phyloP scores from a whole-genome alignment of 2,888 invertebrate genomes.

The Hipparchia semele region DNA sequence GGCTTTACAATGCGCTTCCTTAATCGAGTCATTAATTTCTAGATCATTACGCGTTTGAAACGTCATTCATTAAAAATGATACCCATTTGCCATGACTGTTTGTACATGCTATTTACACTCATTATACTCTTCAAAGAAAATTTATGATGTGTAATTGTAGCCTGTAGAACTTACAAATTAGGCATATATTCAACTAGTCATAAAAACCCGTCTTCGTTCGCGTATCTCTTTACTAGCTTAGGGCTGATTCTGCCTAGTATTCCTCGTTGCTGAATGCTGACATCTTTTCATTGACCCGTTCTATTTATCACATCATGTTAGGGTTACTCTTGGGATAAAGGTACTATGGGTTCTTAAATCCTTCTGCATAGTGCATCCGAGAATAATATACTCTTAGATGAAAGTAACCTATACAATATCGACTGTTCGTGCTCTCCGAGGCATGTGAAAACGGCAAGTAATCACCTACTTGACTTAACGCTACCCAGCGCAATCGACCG shows the following conservation, averaged over 20 bases:
- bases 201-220: background rate
- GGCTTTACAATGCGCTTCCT: background rate
- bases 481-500: no score
- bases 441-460: no score
- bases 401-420: no score
- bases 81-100: constrained; percentile 49
- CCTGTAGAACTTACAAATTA: constrained; percentile 7
- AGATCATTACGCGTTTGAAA: constrained; percentile 53
- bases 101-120: constrained; percentile 35
- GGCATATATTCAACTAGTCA: background rate
- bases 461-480: no score
- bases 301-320: background rate
- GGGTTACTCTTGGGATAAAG: no score
- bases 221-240: background rate
- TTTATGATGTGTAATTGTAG: constrained; percentile 52
- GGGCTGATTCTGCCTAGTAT: background rate
- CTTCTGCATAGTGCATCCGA: no score
- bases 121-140: constrained; percentile 55
- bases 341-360: no score
- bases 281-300: background rate
- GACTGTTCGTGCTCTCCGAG: no score
- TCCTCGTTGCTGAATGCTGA: background rate
- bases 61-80: constrained; percentile 52
- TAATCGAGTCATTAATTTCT: constrained; percentile 16
- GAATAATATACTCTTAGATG: no score